Evolutionary conservation across 2,888 invertebrate genomes (phyloP), one percentile per base, ranked within the genome.

Genomic region (Strigamia crassipes): DNA sequence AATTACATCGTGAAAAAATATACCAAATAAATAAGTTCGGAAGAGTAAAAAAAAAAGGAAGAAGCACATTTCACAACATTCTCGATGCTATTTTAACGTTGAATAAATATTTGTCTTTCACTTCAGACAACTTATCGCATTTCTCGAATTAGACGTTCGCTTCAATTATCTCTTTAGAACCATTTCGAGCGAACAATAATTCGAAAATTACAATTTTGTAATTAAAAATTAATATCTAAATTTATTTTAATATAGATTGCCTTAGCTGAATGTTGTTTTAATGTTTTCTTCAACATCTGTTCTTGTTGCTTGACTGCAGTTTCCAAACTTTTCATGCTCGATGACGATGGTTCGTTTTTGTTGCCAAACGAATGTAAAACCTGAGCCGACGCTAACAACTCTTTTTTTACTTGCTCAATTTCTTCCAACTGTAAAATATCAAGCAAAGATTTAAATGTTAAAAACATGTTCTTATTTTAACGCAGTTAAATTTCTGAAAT

Each of bases 321-420:
- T 85, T 93, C 93, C 82, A 93, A 87, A 86, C 93, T 93, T 85
- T 92, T 92, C 86, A 93, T 86, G 13, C 18, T 51, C 31, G 81
- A 38, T 56, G 78, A 82, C n/a, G 79, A 18, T 23, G 27, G n/a
- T 10, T 18, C 38, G 15, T 34, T 42, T 82, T 82, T 77, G 12
- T 38, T 31, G 3, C 82, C 15, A 51, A 82, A 34, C 8, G 51
- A 46, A 79, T 82, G 78, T 46, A 82, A 82, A 31, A 56, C 82
- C 31, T 82, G 82, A 31, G 78, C 51, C 4, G 31, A 23, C 10
- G 83, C 46, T 4, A 80, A 34, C 27, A 51, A 82, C 9, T 51
- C 41, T 66, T 83, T 83, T 56, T 83, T 83, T 15, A 80, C 82
- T 81, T 83, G 83, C 38, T 83, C 82, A 18, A 83, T 42, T 38